Percentiles rank a stretch among this genome's conserved stretches.
Evolutionary conservation across 2,888 invertebrate species (phyloP).

Genomic region (Metallyticus violacea): DNA sequence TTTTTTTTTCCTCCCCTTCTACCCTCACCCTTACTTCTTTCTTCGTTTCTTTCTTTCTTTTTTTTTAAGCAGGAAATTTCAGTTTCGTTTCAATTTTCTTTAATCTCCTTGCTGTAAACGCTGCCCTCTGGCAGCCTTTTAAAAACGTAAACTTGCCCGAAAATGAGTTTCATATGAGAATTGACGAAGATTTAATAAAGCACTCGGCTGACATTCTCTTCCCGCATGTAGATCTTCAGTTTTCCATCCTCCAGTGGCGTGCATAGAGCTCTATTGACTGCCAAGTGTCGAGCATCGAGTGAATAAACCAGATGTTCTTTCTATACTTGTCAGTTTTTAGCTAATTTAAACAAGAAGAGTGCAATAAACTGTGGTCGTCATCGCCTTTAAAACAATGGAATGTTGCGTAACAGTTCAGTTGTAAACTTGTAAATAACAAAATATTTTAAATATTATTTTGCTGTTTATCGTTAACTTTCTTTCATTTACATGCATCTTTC

Average conservation of each 20-base stretch:
- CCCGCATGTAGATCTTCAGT: background rate
- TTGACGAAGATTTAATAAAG: slow-evolving; percentile 37
- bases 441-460: no score
- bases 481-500: no score
- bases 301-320: no score
- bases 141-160: slow-evolving; percentile 36
- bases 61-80: slow-evolving; percentile 31
- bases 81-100: slow-evolving; percentile 36
- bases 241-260: background rate
- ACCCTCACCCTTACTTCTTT: background rate
- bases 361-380: no score
- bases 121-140: slow-evolving; percentile 34
- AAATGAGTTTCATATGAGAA: slow-evolving; percentile 37
- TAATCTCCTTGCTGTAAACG: slow-evolving; percentile 34
- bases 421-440: no score
- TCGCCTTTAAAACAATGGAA: no score
- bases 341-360: no score
- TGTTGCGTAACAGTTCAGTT: no score
- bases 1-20: background rate
- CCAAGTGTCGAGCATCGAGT: no score
- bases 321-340: no score
- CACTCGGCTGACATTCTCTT: slow-evolving; percentile 8
- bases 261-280: slow-evolving; percentile 10
- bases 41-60: background rate
- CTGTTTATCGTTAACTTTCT: no score